Evolutionary conservation across 2,113 vertebrate genomes (phyloP).

Genomic region (Cyphomyrus plagiostoma): DNA sequence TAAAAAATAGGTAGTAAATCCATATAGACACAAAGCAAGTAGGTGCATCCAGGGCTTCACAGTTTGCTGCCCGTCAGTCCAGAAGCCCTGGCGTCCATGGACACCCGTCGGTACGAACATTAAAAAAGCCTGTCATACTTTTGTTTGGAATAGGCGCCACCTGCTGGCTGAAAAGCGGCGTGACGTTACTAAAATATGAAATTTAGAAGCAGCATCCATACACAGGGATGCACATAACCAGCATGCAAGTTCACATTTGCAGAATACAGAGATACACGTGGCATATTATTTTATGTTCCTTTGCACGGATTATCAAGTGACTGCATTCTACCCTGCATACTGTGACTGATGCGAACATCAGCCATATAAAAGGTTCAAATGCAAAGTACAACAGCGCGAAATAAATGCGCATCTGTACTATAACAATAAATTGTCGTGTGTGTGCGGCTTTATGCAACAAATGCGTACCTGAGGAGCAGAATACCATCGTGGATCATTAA

Average conservation of each 20-base stretch:
- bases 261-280: neutral
- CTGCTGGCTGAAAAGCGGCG: slow-evolving; percentile 25
- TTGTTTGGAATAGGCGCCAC: slow-evolving; percentile 25
- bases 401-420: neutral
- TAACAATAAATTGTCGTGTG: neutral
- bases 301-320: neutral
- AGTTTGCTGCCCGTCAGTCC: neutral
- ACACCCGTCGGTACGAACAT: neutral
- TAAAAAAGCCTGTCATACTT: neutral
- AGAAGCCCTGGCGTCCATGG: neutral
- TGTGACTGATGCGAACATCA: neutral
- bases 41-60: neutral
- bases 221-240: neutral
- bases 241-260: neutral
- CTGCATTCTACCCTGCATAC: neutral
- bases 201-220: neutral
- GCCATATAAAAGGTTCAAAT: neutral
- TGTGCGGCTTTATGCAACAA: neutral
- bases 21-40: neutral
- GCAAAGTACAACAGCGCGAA: neutral
- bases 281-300: neutral
- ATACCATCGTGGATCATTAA: neutral
- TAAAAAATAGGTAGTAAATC: neutral
- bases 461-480: neutral
- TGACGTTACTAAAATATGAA: neutral